Evolutionary conservation across 2,113 vertebrate genomes (phyloP).

Genomic region (Tachysurus fulvidraco): DNA sequence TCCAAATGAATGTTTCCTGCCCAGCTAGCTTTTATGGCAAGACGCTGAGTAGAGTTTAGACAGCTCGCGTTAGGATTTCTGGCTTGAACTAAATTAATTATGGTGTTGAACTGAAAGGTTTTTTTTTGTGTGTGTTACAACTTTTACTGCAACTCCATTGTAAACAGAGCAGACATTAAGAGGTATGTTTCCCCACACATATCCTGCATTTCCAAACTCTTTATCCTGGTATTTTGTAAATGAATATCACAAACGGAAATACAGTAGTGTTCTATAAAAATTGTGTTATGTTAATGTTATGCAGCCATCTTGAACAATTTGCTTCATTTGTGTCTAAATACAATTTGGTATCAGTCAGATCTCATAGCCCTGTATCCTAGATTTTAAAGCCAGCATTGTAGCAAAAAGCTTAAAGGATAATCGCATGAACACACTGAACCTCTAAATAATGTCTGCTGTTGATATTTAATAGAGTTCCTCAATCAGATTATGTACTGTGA

Average conservation of each 20-base stretch:
- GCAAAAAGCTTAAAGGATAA: not conserved
- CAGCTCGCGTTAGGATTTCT: not conserved
- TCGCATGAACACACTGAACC: not conserved
- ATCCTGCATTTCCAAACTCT: not conserved
- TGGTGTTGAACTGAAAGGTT: constrained; percentile 1
- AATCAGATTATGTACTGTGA: not conserved
- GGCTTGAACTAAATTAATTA: not conserved
- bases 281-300: not conserved
- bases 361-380: not conserved
- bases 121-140: constrained; percentile 24
- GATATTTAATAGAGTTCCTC: not conserved
- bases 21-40: constrained; percentile 19
- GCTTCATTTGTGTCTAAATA: not conserved
- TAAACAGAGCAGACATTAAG: constrained; percentile 57
- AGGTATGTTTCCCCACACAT: constrained; percentile 57
- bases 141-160: constrained; percentile 28
- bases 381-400: not conserved
- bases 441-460: not conserved
- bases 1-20: constrained; percentile 4
- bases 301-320: not conserved
- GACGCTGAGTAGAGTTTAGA: constrained; percentile 26
- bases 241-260: not conserved
- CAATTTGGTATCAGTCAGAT: not conserved
- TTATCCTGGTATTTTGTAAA: not conserved
- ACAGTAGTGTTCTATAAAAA: not conserved